These are phyloP conservation scores for Coelopa pilipes DNA, from an alignment of 2,888 invertebrate genomes.

Conservation along the genomic window DNA sequence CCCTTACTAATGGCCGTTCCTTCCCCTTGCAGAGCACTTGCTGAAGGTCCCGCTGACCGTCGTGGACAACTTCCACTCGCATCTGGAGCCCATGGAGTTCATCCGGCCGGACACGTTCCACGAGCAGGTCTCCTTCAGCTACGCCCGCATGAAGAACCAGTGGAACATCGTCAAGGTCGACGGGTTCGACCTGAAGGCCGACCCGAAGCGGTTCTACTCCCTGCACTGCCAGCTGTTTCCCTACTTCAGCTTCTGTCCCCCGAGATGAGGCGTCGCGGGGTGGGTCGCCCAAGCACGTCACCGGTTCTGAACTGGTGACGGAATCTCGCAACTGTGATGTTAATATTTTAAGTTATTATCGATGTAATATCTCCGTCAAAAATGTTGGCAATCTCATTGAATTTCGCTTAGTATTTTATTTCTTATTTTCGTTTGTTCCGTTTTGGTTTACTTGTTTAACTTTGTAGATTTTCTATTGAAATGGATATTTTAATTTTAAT, in stretches of 20 bases:
- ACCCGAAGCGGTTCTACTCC: constrained; percentile 89
- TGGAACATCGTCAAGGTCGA: constrained; percentile 89
- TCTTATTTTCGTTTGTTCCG: neutral
- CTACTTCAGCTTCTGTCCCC: constrained; percentile 81
- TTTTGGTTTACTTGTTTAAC: neutral
- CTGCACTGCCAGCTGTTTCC: constrained; percentile 91
- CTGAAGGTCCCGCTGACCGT: constrained; percentile 87
- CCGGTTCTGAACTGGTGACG: constrained; percentile 16
- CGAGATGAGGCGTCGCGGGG: constrained; percentile 68
- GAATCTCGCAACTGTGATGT: constrained; percentile 58
- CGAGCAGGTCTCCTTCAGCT: constrained; percentile 91
- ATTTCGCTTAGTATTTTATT: constrained; percentile 42
- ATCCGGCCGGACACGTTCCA: constrained; percentile 81
- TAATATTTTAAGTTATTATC: constrained; percentile 15
- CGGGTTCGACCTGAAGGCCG: constrained; percentile 81
- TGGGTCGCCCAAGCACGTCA: neutral
- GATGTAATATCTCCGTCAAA: constrained; percentile 24
- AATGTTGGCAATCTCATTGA: constrained; percentile 35
- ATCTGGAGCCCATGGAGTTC: constrained; percentile 92
- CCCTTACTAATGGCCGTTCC: constrained; percentile 14
- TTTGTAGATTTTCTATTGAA: neutral
- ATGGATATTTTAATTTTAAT: neutral
- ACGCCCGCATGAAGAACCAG: constrained; percentile 81
- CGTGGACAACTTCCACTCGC: constrained; percentile 92
- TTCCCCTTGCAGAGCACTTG: constrained; percentile 74